A percentile compares a stretch with the other conserved stretches of the same genome.
Evolutionary conservation across 2,113 vertebrate species (phyloP).

Genomic region (Neolamprologus ventralis): DNA sequence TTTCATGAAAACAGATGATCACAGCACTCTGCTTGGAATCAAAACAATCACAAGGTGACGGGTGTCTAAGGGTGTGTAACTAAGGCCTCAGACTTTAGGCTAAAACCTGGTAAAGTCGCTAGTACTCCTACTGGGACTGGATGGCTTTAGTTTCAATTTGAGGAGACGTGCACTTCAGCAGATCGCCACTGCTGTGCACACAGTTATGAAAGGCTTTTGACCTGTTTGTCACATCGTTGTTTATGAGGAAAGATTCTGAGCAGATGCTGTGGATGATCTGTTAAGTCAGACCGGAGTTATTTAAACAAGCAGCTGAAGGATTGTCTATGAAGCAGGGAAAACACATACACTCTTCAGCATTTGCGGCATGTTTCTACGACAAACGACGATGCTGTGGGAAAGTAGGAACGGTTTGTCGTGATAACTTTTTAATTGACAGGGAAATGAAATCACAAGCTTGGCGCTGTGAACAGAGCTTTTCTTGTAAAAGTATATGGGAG

Average conservation of each 20-base stretch:
- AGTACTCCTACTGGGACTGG: background rate
- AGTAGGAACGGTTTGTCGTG: background rate
- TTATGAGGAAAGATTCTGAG: background rate
- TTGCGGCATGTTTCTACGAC: background rate
- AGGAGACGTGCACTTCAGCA: background rate
- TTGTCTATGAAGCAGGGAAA: background rate
- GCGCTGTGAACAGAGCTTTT: background rate
- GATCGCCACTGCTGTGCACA: background rate
- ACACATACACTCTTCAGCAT: rapidly evolving
- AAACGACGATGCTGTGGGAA: background rate
- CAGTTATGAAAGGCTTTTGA: background rate
- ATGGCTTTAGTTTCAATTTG: background rate
- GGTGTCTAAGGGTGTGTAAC: background rate
- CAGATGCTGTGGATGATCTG: background rate
- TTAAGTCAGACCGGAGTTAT: background rate
- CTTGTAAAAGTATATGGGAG: constrained; percentile 7
- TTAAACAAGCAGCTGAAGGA: background rate
- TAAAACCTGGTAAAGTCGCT: background rate
- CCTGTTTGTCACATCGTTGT: background rate
- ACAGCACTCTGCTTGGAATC: background rate
- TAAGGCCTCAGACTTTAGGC: background rate
- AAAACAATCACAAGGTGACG: background rate
- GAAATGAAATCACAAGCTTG: constrained; percentile 24
- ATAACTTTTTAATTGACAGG: constrained; percentile 5
- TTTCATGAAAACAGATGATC: background rate